Percentiles rank a stretch among this genome's conserved stretches.
Conservation (phyloP, 2,113 vertebrate genomes). For the Bos indicus region DNA sequence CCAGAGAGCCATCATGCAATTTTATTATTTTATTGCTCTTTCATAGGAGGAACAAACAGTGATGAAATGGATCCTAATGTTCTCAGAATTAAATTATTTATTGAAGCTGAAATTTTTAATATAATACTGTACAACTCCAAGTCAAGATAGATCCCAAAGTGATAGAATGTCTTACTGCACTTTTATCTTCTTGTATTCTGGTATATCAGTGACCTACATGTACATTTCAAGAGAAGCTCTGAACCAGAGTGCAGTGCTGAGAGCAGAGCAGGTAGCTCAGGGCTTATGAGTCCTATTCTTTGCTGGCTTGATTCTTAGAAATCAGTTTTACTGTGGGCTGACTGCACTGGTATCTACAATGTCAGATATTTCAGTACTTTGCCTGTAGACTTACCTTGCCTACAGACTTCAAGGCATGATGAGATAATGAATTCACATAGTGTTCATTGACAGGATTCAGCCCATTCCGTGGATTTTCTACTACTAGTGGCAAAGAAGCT, state of each 20-base stretch:
- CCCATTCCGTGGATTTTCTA: neutral
- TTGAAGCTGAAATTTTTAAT: neutral
- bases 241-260: neutral
- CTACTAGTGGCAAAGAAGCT: neutral
- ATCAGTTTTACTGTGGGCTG: neutral
- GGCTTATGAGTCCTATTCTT: neutral
- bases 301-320: neutral
- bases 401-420: neutral
- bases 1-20: neutral
- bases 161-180: neutral
- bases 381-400: neutral
- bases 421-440: neutral
- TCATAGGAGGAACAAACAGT: neutral
- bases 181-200: neutral
- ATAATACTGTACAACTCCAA: neutral
- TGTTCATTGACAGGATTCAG: neutral
- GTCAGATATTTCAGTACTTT: neutral
- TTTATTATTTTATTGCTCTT: constrained; percentile 20
- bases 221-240: neutral
- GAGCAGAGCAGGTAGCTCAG: neutral
- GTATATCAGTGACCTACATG: neutral
- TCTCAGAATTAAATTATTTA: constrained; percentile 30
- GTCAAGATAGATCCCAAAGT: neutral
- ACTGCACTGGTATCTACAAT: neutral
- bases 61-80: neutral